Percentiles rank a stretch among this genome's conserved stretches.
phyloP scores from a whole-genome alignment of 2,888 invertebrate genomes.

The Scaptomyza flava region DNA sequence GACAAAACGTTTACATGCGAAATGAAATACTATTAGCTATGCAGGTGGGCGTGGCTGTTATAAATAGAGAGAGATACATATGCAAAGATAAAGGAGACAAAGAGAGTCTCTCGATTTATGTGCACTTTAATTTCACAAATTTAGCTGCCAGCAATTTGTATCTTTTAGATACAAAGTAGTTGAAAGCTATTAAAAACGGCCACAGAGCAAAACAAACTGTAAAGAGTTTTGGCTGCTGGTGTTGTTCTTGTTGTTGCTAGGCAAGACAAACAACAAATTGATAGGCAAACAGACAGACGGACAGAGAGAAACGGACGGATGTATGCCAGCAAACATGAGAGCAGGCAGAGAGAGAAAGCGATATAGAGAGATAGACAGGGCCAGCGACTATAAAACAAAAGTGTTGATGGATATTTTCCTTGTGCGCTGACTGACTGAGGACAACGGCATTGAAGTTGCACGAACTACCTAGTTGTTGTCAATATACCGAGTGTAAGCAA shows the following conservation, averaged over 20 bases:
- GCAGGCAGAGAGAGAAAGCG: constrained; percentile 3
- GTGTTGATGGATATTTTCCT: constrained; percentile 81
- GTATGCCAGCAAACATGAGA: constrained; percentile 73
- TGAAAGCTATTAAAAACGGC: constrained; percentile 73
- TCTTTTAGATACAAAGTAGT: constrained; percentile 75
- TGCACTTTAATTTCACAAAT: constrained; percentile 72
- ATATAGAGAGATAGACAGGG: constrained; percentile 8
- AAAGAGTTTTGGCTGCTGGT: constrained; percentile 42
- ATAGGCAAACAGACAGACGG: constrained; percentile 56
- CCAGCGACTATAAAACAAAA: constrained; percentile 72
- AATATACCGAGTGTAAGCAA: constrained; percentile 32
- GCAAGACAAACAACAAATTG: constrained; percentile 76
- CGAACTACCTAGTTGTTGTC: constrained; percentile 18
- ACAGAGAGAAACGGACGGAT: constrained; percentile 50
- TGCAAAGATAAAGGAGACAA: constrained; percentile 1
- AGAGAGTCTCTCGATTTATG: constrained; percentile 35
- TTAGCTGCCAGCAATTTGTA: constrained; percentile 65
- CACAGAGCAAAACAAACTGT: constrained; percentile 73
- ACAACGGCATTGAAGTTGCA: constrained; percentile 66
- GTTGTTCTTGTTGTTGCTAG: constrained; percentile 22
- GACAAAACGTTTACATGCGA: constrained; percentile 75
- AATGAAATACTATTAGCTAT: constrained; percentile 68
- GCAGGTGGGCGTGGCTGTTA: constrained; percentile 53
- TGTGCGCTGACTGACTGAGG: constrained; percentile 70
- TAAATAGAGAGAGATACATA: not conserved